Base-by-base conservation (phyloP, 2,888 invertebrate genomes). In the Erpobdella octoculata region DNA sequence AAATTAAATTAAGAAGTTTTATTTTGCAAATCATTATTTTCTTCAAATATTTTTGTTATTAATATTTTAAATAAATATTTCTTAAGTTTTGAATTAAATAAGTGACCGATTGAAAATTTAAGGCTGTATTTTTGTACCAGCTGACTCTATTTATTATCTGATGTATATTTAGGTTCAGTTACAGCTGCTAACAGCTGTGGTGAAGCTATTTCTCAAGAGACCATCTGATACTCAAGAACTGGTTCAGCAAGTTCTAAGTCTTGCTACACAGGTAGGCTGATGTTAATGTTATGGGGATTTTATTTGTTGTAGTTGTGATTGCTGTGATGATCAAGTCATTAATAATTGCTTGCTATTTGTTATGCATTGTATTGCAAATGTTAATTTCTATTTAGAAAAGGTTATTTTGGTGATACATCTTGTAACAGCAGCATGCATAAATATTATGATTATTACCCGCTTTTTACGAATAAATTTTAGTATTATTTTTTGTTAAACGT, bases 151-250 rank as follows among this genome's bases (percentile, higher is more conserved):
- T 53, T 53, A 25, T 53, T 9, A 53, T 53, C 53, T n/a, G 15
- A 53, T 28, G 28, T n/a, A 67, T 46, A 25, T n/a, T 25, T 71
- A 76, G 76, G 86, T 86, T 46, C 98, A 98, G 84, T 86, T 99
- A 68, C 98, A 98, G 82, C 85, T 98, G 73, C 85, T 99, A 72
- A 98, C 98, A 0, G 97, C 97, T 0, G 97, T 98, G 72, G 98
- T 99, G 15, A 98, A 99, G 84, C 85, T 99, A 76, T 98, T 99
- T 87, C 86, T 98, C 78, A 98, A 98, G 84, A 88, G 97, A 46
- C 98, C 98, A 0, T 93, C 95, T 0, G 96, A 97, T 82, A 98
- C 97, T 0, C 97, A 98, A 84, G 96, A 97, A 81, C 85, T 99
- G 72, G 98, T 99, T 2, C 98, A 98, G 81, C 95, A 96, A 82